Percentiles rank a stretch among this genome's conserved stretches.
Evolutionary conservation across 2,888 invertebrate genomes (phyloP).

Genomic region (Beris morrisii): DNA sequence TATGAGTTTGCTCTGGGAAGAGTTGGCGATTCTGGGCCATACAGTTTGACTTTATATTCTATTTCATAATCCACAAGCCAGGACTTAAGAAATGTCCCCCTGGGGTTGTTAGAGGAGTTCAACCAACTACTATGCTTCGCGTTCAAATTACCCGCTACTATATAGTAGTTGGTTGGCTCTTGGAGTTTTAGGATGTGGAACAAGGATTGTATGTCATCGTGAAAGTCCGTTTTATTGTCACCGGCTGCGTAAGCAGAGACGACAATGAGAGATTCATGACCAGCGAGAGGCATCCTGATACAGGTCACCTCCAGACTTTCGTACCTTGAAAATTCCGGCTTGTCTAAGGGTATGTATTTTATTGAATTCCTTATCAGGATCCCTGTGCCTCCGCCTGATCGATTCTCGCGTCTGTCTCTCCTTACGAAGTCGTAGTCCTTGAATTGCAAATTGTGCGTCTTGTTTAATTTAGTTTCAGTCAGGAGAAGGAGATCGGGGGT

Average conservation of each 20-base stretch:
- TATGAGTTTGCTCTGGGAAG: too few relatives aligned
- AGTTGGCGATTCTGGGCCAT: too few relatives aligned
- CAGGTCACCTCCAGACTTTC: slow-evolving; percentile 4
- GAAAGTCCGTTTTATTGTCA: neutral
- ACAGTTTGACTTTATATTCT: too few relatives aligned
- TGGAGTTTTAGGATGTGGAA: slow-evolving; percentile 25
- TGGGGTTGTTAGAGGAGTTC: slow-evolving; percentile 22
- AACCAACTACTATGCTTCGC: slow-evolving; percentile 22
- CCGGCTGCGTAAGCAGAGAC: slow-evolving; percentile 9
- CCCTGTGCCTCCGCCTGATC: too few relatives aligned
- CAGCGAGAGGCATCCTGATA: neutral
- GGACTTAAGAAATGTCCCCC: slow-evolving; percentile 8
- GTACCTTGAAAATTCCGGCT: neutral
- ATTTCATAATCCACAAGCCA: slow-evolving; percentile 24
- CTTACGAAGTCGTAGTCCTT: too few relatives aligned
- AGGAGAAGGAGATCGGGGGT: too few relatives aligned
- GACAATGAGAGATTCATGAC: neutral
- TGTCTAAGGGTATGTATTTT: neutral
- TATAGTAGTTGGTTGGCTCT: slow-evolving; percentile 10
- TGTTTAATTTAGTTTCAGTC: too few relatives aligned
- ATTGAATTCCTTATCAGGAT: too few relatives aligned
- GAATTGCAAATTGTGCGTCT: too few relatives aligned
- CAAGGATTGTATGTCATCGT: slow-evolving; percentile 6
- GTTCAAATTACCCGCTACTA: slow-evolving; percentile 31
- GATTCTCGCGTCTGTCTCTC: too few relatives aligned